Conservation (phyloP, 2,797 vertebrate genomes). For the Toxotes lorentzi region DNA sequence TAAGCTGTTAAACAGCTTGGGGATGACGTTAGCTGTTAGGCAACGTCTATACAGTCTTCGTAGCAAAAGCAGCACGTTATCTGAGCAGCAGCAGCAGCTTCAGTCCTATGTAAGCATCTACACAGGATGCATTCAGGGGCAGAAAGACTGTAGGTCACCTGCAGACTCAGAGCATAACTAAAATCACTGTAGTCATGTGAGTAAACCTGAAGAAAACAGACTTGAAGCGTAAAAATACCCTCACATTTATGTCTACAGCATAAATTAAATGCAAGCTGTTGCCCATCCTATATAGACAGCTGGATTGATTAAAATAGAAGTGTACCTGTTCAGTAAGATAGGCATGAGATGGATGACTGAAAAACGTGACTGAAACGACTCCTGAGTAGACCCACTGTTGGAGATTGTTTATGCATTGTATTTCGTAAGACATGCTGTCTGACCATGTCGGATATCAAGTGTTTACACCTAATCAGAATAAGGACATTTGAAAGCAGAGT, state of each 20-base stretch:
- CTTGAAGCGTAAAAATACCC: background rate
- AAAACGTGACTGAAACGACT: background rate
- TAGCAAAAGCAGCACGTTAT: background rate
- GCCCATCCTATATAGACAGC: background rate
- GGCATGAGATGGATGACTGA: background rate
- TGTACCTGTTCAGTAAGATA: background rate
- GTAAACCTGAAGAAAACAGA: background rate
- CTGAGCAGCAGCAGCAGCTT: background rate
- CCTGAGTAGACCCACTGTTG: background rate
- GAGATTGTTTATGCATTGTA: background rate
- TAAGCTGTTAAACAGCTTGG: background rate
- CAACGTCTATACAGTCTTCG: background rate
- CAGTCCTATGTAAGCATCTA: background rate
- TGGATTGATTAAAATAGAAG: background rate
- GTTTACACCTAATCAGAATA: background rate
- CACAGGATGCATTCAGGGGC: background rate
- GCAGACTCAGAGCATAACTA: background rate
- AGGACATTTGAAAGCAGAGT: background rate
- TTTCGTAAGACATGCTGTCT: background rate
- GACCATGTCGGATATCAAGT: background rate
- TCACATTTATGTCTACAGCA: background rate
- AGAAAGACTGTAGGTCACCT: background rate
- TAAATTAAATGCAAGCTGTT: background rate
- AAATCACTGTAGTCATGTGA: background rate
- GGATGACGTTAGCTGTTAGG: background rate